A percentile compares a stretch with the other conserved stretches of the same genome.
Evolutionary conservation across 1,140 invertebrate genomes (phyloP).

Genomic region (Odontomachus brunneus): DNA sequence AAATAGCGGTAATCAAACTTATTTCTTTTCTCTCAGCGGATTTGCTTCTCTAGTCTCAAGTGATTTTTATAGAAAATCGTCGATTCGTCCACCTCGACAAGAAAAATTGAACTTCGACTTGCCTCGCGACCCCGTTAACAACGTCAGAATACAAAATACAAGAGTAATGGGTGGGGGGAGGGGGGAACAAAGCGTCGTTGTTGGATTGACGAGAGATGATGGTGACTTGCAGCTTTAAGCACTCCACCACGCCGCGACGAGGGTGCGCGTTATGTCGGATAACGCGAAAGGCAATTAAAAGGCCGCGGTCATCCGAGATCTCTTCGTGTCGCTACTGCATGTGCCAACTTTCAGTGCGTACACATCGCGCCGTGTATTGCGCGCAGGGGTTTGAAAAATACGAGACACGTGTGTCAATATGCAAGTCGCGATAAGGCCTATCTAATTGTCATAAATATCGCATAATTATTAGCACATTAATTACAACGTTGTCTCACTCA

Average conservation of each 20-base stretch:
- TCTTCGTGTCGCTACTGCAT: neutral
- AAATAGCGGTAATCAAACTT: no score
- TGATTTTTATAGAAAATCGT: no score
- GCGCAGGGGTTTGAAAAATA: neutral
- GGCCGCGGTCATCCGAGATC: neutral
- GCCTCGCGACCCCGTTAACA: neutral
- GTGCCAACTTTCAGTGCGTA: no score
- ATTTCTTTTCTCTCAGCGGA: no score
- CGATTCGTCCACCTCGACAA: no score
- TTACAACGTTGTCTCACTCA: constrained; percentile 13
- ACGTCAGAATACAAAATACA: constrained; percentile 2
- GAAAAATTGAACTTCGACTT: neutral
- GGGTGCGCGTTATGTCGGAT: neutral
- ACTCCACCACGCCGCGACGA: no score
- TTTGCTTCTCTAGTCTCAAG: no score
- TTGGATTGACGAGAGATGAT: neutral
- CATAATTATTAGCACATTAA: constrained; percentile 44
- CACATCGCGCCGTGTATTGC: no score
- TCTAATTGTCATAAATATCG: constrained; percentile 9
- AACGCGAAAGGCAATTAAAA: neutral
- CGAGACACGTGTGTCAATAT: neutral
- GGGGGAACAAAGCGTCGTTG: constrained; percentile 2
- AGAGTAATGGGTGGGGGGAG: neutral
- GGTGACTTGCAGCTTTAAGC: constrained; percentile 26
- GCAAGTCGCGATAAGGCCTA: constrained; percentile 23